phyloP scores from a whole-genome alignment of 2,113 vertebrate species.

The Amphilophus citrinellus region DNA sequence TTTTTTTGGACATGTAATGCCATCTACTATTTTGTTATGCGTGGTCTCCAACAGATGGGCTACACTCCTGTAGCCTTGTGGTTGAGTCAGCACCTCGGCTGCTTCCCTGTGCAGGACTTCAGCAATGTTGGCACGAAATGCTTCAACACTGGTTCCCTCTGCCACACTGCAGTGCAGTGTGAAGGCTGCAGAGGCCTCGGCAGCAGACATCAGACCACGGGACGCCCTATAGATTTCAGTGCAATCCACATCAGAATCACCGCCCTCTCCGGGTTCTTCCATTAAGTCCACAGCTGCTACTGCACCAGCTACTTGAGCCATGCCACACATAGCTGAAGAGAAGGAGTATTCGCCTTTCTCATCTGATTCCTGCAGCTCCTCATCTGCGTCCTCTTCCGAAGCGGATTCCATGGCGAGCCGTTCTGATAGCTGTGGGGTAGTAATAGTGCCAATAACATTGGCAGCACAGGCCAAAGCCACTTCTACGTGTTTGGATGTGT shows the following conservation, averaged over 20 bases:
- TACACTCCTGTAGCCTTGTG: slow-evolving; percentile 82
- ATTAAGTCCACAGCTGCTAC: slow-evolving; percentile 88
- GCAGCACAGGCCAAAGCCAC: slow-evolving; percentile 92
- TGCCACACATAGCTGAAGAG: slow-evolving; percentile 89
- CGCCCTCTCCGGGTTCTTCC: slow-evolving; percentile 67
- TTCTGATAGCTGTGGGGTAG: slow-evolving; percentile 88
- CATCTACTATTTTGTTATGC: slow-evolving; percentile 86
- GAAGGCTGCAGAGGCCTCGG: slow-evolving; percentile 83
- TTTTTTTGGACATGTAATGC: slow-evolving; percentile 82
- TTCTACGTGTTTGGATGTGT: slow-evolving; percentile 86
- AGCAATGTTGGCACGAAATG: slow-evolving; percentile 86
- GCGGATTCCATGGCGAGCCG: slow-evolving; percentile 81
- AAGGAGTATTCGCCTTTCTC: slow-evolving; percentile 83
- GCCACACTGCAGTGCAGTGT: slow-evolving; percentile 83
- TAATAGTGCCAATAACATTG: slow-evolving; percentile 93
- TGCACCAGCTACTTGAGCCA: slow-evolving; percentile 91
- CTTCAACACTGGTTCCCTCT: slow-evolving; percentile 83
- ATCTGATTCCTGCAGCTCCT: slow-evolving; percentile 53
- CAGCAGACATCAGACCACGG: slow-evolving; percentile 81
- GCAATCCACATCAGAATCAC: slow-evolving; percentile 50
- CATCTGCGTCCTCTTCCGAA: slow-evolving; percentile 61
- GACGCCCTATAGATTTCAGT: slow-evolving; percentile 79
- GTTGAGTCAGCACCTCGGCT: slow-evolving; percentile 84
- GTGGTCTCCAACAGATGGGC: slow-evolving; percentile 88
- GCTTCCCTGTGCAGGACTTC: slow-evolving; percentile 89